These are phyloP conservation scores for Neelides sp. DNA, from an alignment of 1,140 invertebrate species.

Conservation along the genomic window DNA sequence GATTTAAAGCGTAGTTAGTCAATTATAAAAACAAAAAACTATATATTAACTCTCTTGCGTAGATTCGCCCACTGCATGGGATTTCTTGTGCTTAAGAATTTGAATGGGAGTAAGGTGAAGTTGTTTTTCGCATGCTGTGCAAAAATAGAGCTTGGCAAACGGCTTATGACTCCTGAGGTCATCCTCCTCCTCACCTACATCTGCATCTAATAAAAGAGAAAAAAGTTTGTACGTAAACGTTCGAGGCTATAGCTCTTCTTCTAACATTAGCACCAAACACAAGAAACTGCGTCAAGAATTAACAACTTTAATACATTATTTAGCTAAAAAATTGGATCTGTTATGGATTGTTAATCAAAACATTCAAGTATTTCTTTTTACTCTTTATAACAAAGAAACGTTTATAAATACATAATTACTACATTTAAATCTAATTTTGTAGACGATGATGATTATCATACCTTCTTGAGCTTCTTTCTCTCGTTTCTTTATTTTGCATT, in stretches of 20 bases:
- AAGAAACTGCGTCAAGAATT: no score
- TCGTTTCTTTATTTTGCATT: slow-evolving; percentile 12
- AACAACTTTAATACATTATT: no score
- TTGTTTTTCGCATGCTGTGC: slow-evolving; percentile 53
- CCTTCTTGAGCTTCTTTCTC: no score
- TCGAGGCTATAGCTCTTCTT: background rate
- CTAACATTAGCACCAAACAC: no score
- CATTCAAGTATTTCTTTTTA: no score
- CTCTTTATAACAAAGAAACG: no score
- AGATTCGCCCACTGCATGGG: slow-evolving; percentile 30
- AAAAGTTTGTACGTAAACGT: background rate
- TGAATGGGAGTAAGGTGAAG: slow-evolving; percentile 52
- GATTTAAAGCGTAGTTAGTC: background rate
- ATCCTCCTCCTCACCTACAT: slow-evolving; percentile 32
- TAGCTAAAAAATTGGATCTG: slow-evolving; percentile 2
- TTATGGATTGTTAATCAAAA: no score
- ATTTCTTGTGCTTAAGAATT: slow-evolving; percentile 40
- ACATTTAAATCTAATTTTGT: background rate
- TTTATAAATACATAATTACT: no score
- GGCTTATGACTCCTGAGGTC: slow-evolving; percentile 47
- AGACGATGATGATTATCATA: no score
- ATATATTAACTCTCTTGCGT: slow-evolving; percentile 56
- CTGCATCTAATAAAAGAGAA: slow-evolving; percentile 33
- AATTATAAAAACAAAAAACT: slow-evolving; percentile 32
- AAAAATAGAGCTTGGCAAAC: slow-evolving; percentile 56